Conservation (phyloP, 2,797 vertebrate genomes). For the Poeciliopsis infans region DNA sequence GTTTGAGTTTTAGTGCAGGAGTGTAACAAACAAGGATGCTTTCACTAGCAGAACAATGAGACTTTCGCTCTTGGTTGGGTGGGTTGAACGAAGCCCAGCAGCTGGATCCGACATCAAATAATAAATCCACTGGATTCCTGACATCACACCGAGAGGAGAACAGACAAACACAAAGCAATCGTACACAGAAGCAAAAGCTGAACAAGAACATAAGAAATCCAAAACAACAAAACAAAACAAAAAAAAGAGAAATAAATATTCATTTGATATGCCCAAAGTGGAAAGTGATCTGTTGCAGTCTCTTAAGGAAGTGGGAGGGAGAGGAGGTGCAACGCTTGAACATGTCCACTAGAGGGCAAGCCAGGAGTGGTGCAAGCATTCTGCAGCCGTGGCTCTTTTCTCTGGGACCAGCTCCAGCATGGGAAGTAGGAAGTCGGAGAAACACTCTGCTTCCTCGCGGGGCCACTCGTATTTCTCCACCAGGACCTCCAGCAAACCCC, state of each 20-base stretch:
- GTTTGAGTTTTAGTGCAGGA: slow-evolving; percentile 78
- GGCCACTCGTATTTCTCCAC: slow-evolving; percentile 97
- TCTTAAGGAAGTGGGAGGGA: slow-evolving; percentile 65
- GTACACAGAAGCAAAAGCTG: slow-evolving; percentile 64
- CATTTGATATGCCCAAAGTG: slow-evolving; percentile 79
- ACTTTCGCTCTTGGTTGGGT: slow-evolving; percentile 44
- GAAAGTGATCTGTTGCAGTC: slow-evolving; percentile 87
- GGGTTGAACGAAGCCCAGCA: slow-evolving; percentile 58
- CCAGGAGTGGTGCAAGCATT: slow-evolving; percentile 92
- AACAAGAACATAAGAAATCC: slow-evolving; percentile 55
- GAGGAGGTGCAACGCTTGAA: slow-evolving; percentile 46
- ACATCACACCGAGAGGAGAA: slow-evolving; percentile 59
- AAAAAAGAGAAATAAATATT: slow-evolving; percentile 77
- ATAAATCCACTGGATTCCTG: slow-evolving; percentile 65
- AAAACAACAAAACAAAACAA: slow-evolving; percentile 53
- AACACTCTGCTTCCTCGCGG: slow-evolving; percentile 90
- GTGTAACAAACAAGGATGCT: slow-evolving; percentile 79
- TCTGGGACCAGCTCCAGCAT: slow-evolving; percentile 97
- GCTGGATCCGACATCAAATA: slow-evolving; percentile 63
- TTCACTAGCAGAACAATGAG: slow-evolving; percentile 68
- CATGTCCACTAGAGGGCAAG: slow-evolving; percentile 77
- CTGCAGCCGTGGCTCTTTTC: slow-evolving; percentile 92
- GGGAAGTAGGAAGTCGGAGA: slow-evolving; percentile 94
- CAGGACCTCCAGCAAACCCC: slow-evolving; percentile 94
- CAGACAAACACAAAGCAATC: slow-evolving; percentile 69